Evolutionary conservation across 1,140 invertebrate species (phyloP).

Genomic region (Acromyrmex heyeri): DNA sequence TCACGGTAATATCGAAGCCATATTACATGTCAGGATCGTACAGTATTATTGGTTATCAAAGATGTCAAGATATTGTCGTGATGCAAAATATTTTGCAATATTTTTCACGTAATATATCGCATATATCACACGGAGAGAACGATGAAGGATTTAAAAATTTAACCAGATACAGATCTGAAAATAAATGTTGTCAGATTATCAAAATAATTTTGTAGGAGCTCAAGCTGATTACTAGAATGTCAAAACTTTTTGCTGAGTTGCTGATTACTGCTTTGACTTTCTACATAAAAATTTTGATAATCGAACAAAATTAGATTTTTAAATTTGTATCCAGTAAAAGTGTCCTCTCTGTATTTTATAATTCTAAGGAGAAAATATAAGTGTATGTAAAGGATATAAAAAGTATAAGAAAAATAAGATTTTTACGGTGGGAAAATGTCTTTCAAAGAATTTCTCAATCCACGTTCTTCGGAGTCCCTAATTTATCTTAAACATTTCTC

Average conservation of each 20-base stretch:
- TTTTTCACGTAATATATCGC: background rate
- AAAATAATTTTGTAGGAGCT: too few species aligned
- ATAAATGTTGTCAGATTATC: too few species aligned
- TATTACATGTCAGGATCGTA: conserved; percentile 5
- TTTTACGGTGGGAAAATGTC: background rate
- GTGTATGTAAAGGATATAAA: too few species aligned
- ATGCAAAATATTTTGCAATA: background rate
- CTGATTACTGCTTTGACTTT: too few species aligned
- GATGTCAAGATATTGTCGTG: conserved; percentile 1
- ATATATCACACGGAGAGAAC: too few species aligned
- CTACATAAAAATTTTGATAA: too few species aligned
- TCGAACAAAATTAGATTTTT: too few species aligned
- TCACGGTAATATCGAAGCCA: conserved; percentile 15
- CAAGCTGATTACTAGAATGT: too few species aligned
- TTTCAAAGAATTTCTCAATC: background rate
- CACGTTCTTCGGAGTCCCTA: background rate
- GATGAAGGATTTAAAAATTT: too few species aligned
- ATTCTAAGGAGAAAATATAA: background rate
- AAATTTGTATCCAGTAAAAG: too few species aligned
- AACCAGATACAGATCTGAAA: too few species aligned
- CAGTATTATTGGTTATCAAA: conserved; percentile 34
- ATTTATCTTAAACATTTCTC: conserved; percentile 6
- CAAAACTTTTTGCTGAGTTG: too few species aligned
- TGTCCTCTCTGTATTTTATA: background rate
- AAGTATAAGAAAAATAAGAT: background rate